Conservation (phyloP, 1,140 invertebrate genomes). For the Camponotus vicinus region DNA sequence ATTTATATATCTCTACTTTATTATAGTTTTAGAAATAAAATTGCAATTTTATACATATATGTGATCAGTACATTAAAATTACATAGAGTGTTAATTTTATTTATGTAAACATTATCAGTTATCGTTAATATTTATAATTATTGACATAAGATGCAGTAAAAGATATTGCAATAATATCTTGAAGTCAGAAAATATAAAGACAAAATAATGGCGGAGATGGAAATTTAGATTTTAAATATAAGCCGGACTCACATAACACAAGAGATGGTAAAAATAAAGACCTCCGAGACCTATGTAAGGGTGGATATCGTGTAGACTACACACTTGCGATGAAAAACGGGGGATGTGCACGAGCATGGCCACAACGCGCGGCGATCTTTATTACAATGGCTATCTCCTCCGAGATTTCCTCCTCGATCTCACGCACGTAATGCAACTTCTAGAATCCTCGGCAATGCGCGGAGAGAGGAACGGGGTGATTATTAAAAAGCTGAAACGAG, state of each 20-base stretch:
- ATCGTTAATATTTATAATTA: not conserved
- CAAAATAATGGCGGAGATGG: not conserved
- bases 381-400: slow-evolving; percentile 52
- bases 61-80: not conserved
- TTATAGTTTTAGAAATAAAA: not conserved
- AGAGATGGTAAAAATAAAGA: slow-evolving; percentile 42
- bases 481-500: slow-evolving; percentile 50
- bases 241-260: slow-evolving; percentile 3
- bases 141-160: not conserved
- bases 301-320: slow-evolving; percentile 26
- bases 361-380: slow-evolving; percentile 50
- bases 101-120: not conserved
- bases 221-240: slow-evolving; percentile 15
- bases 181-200: slow-evolving; percentile 20
- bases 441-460: slow-evolving; percentile 21
- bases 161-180: not conserved
- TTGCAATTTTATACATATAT: not conserved
- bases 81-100: not conserved
- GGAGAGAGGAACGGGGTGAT: not conserved
- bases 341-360: slow-evolving; percentile 32
- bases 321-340: slow-evolving; percentile 53
- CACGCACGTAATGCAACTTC: slow-evolving; percentile 47
- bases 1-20: not conserved
- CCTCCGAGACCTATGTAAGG: slow-evolving; percentile 23
- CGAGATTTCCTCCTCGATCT: slow-evolving; percentile 53